Evolutionary conservation across 1,140 invertebrate genomes (phyloP).

Genomic region (Neuroterus valhalla): DNA sequence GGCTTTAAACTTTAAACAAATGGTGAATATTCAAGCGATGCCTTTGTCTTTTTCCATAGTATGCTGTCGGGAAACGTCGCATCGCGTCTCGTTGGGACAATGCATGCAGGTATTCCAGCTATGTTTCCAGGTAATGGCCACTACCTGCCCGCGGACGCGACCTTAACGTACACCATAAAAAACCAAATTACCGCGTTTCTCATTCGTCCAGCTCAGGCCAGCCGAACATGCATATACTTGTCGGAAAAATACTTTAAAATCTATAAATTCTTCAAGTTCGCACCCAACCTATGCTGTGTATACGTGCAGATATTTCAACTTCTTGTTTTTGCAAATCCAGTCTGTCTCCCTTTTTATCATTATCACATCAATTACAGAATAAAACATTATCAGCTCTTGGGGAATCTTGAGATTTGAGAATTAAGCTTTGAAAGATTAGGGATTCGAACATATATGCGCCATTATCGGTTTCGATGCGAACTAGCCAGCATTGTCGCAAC

Average conservation of each 20-base stretch:
- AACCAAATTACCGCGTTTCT: slow-evolving; percentile 29
- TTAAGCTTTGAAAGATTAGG: too few species aligned
- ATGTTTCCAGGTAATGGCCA: slow-evolving; percentile 26
- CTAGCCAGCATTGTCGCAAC: too few species aligned
- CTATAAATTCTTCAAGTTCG: slow-evolving; percentile 27
- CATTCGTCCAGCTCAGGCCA: slow-evolving; percentile 16
- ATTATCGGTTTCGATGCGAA: too few species aligned
- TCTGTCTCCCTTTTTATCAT: neutral
- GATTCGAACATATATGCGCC: too few species aligned
- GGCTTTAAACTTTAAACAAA: slow-evolving; percentile 1
- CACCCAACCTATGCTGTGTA: slow-evolving; percentile 18
- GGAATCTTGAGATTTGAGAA: too few species aligned
- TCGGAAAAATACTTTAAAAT: slow-evolving; percentile 28
- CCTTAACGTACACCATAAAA: slow-evolving; percentile 27
- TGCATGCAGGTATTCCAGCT: slow-evolving; percentile 25
- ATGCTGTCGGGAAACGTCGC: slow-evolving; percentile 20
- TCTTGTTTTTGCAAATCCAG: too few species aligned
- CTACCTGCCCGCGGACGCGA: slow-evolving; percentile 26
- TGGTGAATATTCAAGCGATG: slow-evolving; percentile 30
- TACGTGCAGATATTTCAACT: slow-evolving; percentile 1
- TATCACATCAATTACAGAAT: neutral
- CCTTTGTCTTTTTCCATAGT: slow-evolving; percentile 11
- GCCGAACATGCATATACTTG: slow-evolving; percentile 12
- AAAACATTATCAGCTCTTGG: neutral
- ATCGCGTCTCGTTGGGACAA: too few species aligned